Percentiles rank a stretch among this genome's conserved stretches.
phyloP scores from a whole-genome alignment of 2,797 vertebrate species.

The Gorsachius magnificus region DNA sequence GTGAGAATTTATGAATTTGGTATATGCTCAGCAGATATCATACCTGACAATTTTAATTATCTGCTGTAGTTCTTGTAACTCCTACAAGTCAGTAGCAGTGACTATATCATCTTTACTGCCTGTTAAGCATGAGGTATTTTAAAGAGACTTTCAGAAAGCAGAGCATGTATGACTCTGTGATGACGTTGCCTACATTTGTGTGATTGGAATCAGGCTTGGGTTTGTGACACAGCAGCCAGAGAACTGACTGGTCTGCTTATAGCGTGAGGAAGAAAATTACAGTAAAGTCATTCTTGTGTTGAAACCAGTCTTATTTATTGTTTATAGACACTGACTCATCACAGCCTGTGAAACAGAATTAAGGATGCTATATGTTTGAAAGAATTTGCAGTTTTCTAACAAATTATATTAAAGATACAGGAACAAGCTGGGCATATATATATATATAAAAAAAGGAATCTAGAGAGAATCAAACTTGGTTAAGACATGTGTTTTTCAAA shows the following conservation, averaged over 20 bases:
- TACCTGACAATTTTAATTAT: constrained; percentile 5
- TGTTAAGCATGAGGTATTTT: background rate
- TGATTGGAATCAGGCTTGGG: background rate
- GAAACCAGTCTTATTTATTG: background rate
- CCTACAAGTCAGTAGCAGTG: background rate
- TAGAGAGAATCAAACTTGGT: background rate
- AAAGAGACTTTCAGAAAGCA: background rate
- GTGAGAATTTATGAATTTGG: background rate
- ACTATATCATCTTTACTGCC: background rate
- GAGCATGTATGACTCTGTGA: background rate
- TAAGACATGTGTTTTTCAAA: background rate
- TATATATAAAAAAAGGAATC: background rate
- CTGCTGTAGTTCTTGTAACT: background rate
- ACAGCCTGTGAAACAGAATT: background rate
- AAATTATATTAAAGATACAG: background rate
- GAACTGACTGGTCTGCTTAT: background rate
- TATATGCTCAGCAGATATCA: background rate
- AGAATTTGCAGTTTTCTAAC: background rate
- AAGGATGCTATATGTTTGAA: background rate
- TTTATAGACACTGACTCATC: background rate
- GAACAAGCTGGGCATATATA: background rate
- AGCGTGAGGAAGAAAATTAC: background rate
- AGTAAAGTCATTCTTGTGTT: background rate
- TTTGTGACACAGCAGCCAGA: background rate
- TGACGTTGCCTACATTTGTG: background rate